These are phyloP conservation scores for Channa argus DNA, from an alignment of 2,113 vertebrate species.

Conservation along the genomic window DNA sequence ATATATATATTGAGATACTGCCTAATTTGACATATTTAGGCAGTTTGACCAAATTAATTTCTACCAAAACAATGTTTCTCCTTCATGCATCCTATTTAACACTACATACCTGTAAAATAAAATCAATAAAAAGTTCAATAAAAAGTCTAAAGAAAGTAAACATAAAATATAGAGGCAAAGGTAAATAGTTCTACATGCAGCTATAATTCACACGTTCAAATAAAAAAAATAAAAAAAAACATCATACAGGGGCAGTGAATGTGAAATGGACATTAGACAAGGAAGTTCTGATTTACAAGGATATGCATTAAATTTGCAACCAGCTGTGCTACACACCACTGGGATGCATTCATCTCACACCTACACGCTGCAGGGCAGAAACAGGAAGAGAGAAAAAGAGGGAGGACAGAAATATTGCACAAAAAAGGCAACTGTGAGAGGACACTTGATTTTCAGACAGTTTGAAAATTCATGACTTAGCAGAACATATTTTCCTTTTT, in stretches of 20 bases:
- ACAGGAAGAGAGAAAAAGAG: conserved; percentile 34
- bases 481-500: conserved; percentile 24
- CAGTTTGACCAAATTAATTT: not conserved
- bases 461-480: conserved; percentile 31
- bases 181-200: conserved; percentile 32
- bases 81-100: conserved; percentile 48
- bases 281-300: conserved; percentile 62
- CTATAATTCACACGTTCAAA: conserved; percentile 34
- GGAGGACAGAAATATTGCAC: conserved; percentile 15
- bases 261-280: conserved; percentile 60
- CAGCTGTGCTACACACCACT: conserved; percentile 46
- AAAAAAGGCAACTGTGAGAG: conserved; percentile 21
- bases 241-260: conserved; percentile 53
- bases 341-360: conserved; percentile 63
- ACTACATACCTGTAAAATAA: conserved; percentile 56
- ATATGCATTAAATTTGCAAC: conserved; percentile 66
- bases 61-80: not conserved
- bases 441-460: conserved; percentile 34
- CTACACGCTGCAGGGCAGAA: conserved; percentile 54
- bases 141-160: not conserved
- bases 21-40: not conserved
- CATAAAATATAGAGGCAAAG: too few relatives aligned
- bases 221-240: conserved; percentile 57
- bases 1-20: not conserved
- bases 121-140: conserved; percentile 36